Evolutionary conservation across 2,113 vertebrate species (phyloP), one percentile per base, ranked within the genome.

Genomic region (Nycticebus coucang): DNA sequence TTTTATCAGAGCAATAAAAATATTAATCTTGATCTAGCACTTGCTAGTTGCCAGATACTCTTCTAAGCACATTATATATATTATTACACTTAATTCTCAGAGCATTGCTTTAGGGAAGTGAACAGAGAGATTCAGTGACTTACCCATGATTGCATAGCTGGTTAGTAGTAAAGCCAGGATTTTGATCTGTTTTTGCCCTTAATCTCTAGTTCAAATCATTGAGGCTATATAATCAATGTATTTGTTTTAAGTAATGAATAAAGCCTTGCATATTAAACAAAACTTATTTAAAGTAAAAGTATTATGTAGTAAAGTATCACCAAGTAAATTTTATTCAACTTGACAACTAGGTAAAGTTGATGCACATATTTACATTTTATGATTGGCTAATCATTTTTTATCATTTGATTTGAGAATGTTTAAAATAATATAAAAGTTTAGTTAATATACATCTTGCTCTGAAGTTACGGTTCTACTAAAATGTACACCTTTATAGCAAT

Each of bases 391-490:
- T 24, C 30, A 77, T 19, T 75, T 90, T 90, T 95, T 71, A 85
- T 85, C 26, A 81, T 45, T 69, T 78, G 13, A 37, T 92, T 85
- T 92, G 12, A 88, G 30, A 89, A 86, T 89, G n/a, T 83, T 89
- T 91, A 77, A 91, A 87, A 68, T 62, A 88, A 83, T 57, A 0
- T 72, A 62, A 86, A 59, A 72, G 3, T 64, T 85, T 81, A 82
- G n/a, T 19, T 77, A 57, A 68, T n/a, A 24, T 2, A 30, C 50
- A 69, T 26, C 6, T 89, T 77, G n/a, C 59, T 41, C 21, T 41
- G 72, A 66, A 87, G 66, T 50, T 95, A 62, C 24, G 79, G 4
- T 57, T 59, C 37, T 85, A 37, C 1, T 37, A 57, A 37, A n/a
- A 41, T 74, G 7, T 60, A 30, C 7, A 68, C 8, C 41, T 84